Conservation (phyloP, 2,888 invertebrate genomes). For the Opisthograptis luteolata region DNA sequence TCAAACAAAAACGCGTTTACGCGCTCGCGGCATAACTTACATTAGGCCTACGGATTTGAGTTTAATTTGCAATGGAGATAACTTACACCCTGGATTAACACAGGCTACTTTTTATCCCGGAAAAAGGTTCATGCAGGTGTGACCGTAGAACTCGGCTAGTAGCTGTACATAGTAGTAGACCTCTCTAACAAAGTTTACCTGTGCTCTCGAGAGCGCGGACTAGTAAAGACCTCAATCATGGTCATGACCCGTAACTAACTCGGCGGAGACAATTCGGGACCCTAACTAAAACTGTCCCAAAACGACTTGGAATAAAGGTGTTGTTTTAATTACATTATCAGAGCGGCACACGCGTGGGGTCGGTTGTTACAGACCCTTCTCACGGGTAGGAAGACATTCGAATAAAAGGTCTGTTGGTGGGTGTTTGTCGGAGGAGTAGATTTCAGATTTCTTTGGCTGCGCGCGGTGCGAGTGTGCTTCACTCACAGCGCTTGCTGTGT, state of each 20-base stretch:
- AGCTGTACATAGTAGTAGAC: no score
- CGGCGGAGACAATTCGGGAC: conserved; percentile 12
- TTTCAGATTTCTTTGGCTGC: not conserved
- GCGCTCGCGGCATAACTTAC: no score
- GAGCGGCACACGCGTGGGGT: conserved; percentile 73
- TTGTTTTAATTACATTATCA: conserved; percentile 85
- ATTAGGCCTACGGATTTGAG: no score
- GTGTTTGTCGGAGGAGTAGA: conserved; percentile 31
- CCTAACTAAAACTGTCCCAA: conserved; percentile 23
- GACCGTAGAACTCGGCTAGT: no score
- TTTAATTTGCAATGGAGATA: no score
- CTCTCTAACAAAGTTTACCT: not conserved
- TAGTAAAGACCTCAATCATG: conserved; percentile 18
- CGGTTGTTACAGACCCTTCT: conserved; percentile 71
- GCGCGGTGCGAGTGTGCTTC: no score
- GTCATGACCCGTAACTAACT: conserved; percentile 19
- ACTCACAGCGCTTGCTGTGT: no score
- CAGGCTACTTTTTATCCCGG: no score
- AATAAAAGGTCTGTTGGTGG: conserved; percentile 77
- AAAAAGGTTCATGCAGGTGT: no score
- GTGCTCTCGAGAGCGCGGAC: not conserved
- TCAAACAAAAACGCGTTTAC: no score
- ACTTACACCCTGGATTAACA: no score
- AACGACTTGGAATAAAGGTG: conserved; percentile 72
- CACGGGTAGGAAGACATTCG: conserved; percentile 82